A percentile compares a stretch with the other conserved stretches of the same genome.
These are phyloP conservation scores for Clarias magur DNA, from an alignment of 2,113 vertebrate genomes.

Conservation along the genomic window DNA sequence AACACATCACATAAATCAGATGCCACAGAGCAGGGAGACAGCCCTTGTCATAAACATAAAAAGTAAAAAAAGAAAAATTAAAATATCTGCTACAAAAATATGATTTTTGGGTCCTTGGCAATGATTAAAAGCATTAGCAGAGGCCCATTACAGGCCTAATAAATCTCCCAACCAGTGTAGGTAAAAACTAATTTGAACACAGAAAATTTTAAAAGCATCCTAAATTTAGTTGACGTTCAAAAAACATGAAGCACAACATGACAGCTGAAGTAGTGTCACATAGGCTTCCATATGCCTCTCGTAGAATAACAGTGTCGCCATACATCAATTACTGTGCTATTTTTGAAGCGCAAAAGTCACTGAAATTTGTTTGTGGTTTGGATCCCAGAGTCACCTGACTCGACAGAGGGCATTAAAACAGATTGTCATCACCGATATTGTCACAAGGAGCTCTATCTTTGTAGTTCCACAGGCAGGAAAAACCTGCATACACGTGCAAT, in stretches of 20 bases:
- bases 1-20: constrained; percentile 33
- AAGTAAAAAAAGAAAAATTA: constrained; percentile 13
- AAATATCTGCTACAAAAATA: constrained; percentile 44
- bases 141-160: constrained; percentile 15
- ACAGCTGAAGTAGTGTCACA: not conserved
- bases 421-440: constrained; percentile 57
- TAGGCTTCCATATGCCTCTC: constrained; percentile 47
- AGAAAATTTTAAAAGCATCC: not conserved
- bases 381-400: constrained; percentile 41
- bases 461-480: not conserved
- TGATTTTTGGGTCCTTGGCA: constrained; percentile 31
- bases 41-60: constrained; percentile 56
- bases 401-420: constrained; percentile 28
- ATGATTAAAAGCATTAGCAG: constrained; percentile 43
- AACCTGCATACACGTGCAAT: constrained; percentile 43
- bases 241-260: constrained; percentile 10
- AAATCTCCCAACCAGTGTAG: constrained; percentile 1
- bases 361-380: constrained; percentile 41
- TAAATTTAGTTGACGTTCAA: constrained; percentile 14
- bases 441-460: constrained; percentile 12
- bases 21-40: constrained; percentile 55
- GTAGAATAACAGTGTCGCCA: constrained; percentile 39
- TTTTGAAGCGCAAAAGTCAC: constrained; percentile 18
- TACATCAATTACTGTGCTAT: constrained; percentile 47
- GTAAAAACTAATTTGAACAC: constrained; percentile 3